These are phyloP conservation scores for Aramus guarauna DNA, from an alignment of 2,113 vertebrate species.

Conservation along the genomic window DNA sequence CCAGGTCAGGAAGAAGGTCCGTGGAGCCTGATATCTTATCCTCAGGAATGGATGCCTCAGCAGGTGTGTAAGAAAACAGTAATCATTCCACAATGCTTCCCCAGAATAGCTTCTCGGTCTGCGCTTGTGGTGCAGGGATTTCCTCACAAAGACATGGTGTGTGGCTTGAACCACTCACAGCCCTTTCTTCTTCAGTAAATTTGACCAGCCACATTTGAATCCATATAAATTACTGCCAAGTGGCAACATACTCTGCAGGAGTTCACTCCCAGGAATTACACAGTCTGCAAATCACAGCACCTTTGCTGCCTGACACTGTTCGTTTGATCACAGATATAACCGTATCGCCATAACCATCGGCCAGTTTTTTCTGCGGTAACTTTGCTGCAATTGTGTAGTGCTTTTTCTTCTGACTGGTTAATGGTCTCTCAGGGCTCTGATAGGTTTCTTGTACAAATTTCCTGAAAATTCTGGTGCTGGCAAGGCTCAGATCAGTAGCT, in stretches of 20 bases:
- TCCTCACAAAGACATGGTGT: background rate
- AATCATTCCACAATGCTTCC: background rate
- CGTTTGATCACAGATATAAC: background rate
- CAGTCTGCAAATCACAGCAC: background rate
- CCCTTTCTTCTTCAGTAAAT: background rate
- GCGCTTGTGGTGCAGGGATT: accelerated
- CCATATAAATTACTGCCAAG: background rate
- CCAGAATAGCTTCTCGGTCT: background rate
- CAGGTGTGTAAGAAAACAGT: background rate
- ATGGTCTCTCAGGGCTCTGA: background rate
- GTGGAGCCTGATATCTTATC: background rate
- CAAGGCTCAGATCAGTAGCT: background rate
- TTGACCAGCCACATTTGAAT: background rate
- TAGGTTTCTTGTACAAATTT: background rate
- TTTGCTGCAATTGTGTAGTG: background rate
- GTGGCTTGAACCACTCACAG: background rate
- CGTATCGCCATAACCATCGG: background rate
- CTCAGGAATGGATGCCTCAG: background rate
- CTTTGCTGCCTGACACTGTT: background rate
- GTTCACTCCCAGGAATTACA: background rate
- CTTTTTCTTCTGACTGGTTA: background rate
- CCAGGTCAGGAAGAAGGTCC: background rate
- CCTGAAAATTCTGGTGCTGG: background rate
- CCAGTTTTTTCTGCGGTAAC: background rate
- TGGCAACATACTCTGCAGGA: background rate